phyloP scores from a whole-genome alignment of 2,113 vertebrate genomes.

The Eclectus roratus region DNA sequence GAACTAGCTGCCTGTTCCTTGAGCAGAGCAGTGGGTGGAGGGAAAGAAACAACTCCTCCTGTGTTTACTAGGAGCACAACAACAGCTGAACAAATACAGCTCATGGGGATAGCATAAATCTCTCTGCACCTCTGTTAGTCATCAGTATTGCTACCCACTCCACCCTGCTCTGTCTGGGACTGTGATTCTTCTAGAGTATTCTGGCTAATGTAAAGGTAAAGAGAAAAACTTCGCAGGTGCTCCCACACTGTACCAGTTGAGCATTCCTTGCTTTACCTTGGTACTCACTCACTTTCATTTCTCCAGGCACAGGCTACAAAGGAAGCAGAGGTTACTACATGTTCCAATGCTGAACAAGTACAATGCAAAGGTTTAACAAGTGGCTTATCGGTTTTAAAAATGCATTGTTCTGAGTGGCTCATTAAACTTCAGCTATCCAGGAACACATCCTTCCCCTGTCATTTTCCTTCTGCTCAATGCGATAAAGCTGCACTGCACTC shows the following conservation, averaged over 20 bases:
- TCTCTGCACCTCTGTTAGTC: conserved; percentile 41
- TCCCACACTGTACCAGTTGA: neutral
- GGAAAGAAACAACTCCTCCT: conserved; percentile 29
- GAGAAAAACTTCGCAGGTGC: conserved; percentile 15
- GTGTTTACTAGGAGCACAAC: conserved; percentile 45
- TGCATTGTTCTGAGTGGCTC: neutral
- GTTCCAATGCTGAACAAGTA: conserved; percentile 34
- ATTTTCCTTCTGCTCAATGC: neutral
- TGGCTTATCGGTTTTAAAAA: neutral
- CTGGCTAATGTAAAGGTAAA: neutral
- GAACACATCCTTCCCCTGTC: neutral
- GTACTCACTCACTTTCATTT: neutral
- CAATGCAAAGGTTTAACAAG: conserved; percentile 12
- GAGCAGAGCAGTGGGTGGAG: neutral
- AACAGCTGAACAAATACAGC: conserved; percentile 53
- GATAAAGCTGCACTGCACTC: neutral
- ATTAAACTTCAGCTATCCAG: conserved; percentile 5
- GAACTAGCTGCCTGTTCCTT: neutral
- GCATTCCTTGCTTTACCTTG: neutral
- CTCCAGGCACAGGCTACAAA: neutral
- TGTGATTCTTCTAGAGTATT: neutral
- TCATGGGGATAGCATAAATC: conserved; percentile 40
- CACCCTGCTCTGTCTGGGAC: conserved; percentile 3
- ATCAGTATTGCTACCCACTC: neutral
- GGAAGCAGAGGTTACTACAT: neutral